phyloP scores from a whole-genome alignment of 2,888 invertebrate species.

The Netelia melanura region DNA sequence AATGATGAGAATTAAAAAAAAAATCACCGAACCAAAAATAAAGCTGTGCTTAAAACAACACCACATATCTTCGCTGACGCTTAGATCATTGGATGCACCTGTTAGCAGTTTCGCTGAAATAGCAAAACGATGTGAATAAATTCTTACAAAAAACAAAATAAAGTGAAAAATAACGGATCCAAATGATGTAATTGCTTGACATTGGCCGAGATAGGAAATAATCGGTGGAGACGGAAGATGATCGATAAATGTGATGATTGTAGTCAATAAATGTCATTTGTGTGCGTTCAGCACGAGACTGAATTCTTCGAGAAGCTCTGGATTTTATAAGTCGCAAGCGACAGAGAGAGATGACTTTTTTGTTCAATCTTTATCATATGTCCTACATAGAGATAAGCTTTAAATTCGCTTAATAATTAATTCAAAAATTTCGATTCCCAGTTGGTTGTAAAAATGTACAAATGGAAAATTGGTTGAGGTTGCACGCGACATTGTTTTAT shows the following conservation, averaged over 20 bases:
- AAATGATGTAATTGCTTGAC: conserved; percentile 27
- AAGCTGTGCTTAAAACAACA: conserved; percentile 63
- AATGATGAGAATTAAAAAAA: neutral
- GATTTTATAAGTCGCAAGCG: neutral
- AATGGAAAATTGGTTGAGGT: conserved; percentile 46
- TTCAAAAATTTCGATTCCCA: neutral
- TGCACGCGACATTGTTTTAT: conserved; percentile 26
- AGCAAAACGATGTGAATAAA: conserved; percentile 16
- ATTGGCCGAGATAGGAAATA: neutral
- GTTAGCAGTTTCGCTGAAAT: conserved; percentile 16
- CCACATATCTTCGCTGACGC: conserved; percentile 62
- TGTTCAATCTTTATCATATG: neutral
- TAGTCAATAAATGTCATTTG: conserved; percentile 53
- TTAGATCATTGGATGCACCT: neutral
- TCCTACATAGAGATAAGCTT: neutral
- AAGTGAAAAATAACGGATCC: conserved; percentile 23
- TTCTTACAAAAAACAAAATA: neutral
- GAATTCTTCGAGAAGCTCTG: conserved; percentile 20
- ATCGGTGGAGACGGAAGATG: conserved; percentile 6
- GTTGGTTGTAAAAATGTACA: conserved; percentile 56
- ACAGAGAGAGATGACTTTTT: neutral
- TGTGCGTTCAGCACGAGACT: conserved; percentile 44
- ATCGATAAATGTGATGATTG: conserved; percentile 40
- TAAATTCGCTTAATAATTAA: neutral
- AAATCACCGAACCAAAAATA: conserved; percentile 49